A percentile compares a stretch with the other conserved stretches of the same genome.
These are phyloP conservation scores for Aphodius sticticus DNA, from an alignment of 2,888 invertebrate genomes.

Conservation along the genomic window DNA sequence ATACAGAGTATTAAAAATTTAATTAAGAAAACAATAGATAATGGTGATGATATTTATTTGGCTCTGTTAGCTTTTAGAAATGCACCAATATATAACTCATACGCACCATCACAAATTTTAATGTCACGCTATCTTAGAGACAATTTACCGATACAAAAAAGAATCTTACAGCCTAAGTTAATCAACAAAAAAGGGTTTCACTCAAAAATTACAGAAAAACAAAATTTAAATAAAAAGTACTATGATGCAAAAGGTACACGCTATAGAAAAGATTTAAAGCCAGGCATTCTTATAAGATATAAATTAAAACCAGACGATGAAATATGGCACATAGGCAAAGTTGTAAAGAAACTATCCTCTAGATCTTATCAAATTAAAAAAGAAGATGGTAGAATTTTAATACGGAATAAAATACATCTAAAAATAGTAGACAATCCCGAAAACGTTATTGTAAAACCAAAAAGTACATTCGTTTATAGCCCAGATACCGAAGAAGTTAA, in stretches of 20 bases:
- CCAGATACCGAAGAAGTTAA: not conserved
- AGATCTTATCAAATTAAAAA: constrained; percentile 4
- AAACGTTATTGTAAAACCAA: not conserved
- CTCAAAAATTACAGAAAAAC: too few species aligned
- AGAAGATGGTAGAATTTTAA: not conserved
- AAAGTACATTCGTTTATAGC: not conserved
- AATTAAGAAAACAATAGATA: constrained; percentile 29
- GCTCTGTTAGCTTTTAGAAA: constrained; percentile 26
- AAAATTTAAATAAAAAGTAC: too few species aligned
- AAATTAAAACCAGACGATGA: not conserved
- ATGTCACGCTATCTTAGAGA: constrained; percentile 30
- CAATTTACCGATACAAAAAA: constrained; percentile 27
- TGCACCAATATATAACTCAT: constrained; percentile 27
- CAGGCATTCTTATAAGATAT: not conserved
- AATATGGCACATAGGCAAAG: not conserved
- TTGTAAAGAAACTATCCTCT: not conserved
- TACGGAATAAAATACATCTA: not conserved
- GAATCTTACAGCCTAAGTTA: constrained; percentile 25
- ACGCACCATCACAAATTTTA: constrained; percentile 27
- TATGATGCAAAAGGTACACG: not conserved
- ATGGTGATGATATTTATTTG: constrained; percentile 29
- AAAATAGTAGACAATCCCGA: not conserved
- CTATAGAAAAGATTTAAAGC: not conserved
- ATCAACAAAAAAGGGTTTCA: constrained; percentile 18
- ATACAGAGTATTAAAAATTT: constrained; percentile 33